phyloP scores from a whole-genome alignment of 2,888 invertebrate species.

The Aporophyla nigra region DNA sequence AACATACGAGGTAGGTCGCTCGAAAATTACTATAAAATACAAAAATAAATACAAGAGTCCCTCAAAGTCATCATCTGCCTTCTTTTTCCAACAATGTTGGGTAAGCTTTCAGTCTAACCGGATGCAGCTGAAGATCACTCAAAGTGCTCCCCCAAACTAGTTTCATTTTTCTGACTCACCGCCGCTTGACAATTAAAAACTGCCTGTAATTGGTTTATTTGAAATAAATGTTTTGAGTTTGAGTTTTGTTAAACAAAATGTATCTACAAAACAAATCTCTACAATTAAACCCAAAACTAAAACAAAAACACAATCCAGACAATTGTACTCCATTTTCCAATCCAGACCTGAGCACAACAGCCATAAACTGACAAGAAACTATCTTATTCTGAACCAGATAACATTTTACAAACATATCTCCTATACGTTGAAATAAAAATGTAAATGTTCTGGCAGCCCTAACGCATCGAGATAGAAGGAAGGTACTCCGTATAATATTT shows the following conservation, averaged over 20 bases:
- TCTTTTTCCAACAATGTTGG: too few species aligned
- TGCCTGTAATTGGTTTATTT: too few species aligned
- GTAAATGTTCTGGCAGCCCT: conserved; percentile 87
- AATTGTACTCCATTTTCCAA: conserved; percentile 37
- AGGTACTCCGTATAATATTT: conserved; percentile 90
- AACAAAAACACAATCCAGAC: conserved; percentile 14
- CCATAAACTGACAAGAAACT: conserved; percentile 68
- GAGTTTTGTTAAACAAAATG: neutral
- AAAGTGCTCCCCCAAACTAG: too few species aligned
- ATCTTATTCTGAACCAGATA: conserved; percentile 63
- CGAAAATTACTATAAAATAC: too few species aligned
- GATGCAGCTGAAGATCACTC: too few species aligned
- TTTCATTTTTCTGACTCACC: too few species aligned
- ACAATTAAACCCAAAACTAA: neutral
- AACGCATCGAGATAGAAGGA: conserved; percentile 83
- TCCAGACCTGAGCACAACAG: conserved; percentile 22
- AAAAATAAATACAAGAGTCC: too few species aligned
- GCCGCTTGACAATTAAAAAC: too few species aligned
- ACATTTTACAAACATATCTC: conserved; percentile 73
- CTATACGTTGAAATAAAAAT: conserved; percentile 83
- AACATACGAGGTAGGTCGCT: too few species aligned
- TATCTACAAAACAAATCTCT: neutral
- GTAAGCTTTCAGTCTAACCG: too few species aligned
- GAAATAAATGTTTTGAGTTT: too few species aligned
- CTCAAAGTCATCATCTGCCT: too few species aligned